These are phyloP conservation scores for Elgaria multicarinata DNA, from an alignment of 2,113 vertebrate species.

Conservation along the genomic window DNA sequence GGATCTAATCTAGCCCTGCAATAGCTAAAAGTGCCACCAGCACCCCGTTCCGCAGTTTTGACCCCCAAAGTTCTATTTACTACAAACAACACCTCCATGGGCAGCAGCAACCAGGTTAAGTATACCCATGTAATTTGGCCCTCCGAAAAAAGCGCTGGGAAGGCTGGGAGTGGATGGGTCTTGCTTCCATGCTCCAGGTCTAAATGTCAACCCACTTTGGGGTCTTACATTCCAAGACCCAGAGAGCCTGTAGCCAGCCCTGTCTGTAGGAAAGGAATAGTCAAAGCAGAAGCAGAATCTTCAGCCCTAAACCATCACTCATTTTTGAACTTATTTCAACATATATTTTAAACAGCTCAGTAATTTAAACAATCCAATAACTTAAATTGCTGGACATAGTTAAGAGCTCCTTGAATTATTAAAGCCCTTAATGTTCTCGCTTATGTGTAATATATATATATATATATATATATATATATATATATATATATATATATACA, in stretches of 20 bases:
- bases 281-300: conserved; percentile 58
- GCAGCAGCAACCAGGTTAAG: too few relatives aligned
- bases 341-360: conserved; percentile 56
- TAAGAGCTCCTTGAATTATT: conserved; percentile 76
- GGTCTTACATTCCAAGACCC: neutral
- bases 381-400: conserved; percentile 72
- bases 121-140: too few relatives aligned
- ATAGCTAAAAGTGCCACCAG: too few relatives aligned
- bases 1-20: too few relatives aligned
- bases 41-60: too few relatives aligned
- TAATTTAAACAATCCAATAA: conserved; percentile 73
- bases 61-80: too few relatives aligned
- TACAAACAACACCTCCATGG: too few relatives aligned
- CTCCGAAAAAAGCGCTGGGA: too few relatives aligned
- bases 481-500: conserved; percentile 10
- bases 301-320: conserved; percentile 62
- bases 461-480: neutral
- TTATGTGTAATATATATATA: neutral
- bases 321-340: conserved; percentile 68
- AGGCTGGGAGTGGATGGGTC: too few relatives aligned
- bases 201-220: neutral
- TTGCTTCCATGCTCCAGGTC: too few relatives aligned
- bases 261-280: neutral
- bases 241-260: too few relatives aligned
- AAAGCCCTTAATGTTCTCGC: conserved; percentile 69